Base-by-base conservation (phyloP, 1,140 invertebrate species). In the Drosophila sturtevanti region DNA sequence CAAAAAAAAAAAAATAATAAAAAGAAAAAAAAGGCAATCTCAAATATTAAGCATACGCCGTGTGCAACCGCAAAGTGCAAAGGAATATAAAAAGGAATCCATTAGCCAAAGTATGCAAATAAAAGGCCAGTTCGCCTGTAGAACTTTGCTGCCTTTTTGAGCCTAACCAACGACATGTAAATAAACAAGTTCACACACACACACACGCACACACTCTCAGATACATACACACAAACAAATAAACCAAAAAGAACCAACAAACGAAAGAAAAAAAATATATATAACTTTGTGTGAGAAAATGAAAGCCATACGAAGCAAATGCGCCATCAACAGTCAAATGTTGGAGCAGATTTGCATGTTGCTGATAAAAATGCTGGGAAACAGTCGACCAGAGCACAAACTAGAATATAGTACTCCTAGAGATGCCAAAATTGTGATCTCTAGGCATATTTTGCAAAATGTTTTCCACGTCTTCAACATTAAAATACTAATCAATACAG, bases 1-100 rank as follows among this genome's bases (percentile, higher is more conserved):
- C 14, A 48, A 18, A 44, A 48, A 6, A 16, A 16, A 48, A 11
- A 16, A 16, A 41, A 48, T 10, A 44, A 48, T 3, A 16, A 16
- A 48, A 11, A 16, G 7, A 41, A 41, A 38, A 38, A 14, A 38
- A 44, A 18, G 44, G 63, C 60, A 54, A 58, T 38, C 63, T 78
- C 38, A 87, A 87, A 87, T 87, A 89, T 87, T 79, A 89, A 87
- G 84, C 76, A 87, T 77, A 89, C 84, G 84, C 82, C 84, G 72
- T 84, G 65, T 89, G 79, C 84, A 89, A 68, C 84, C 79, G 72
- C 81, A 81, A 55, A 69, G 54, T 67, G 71, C 71, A 75, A 66
- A 72, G 4, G 22, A 35, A 66, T 58, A 76, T 14, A n/a, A 21
- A 76, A 69, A 81, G 67, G 87, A 86, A 82, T 86, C 82, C 82